phyloP scores from a whole-genome alignment of 2,888 invertebrate genomes.

The Thelaira solivaga region DNA sequence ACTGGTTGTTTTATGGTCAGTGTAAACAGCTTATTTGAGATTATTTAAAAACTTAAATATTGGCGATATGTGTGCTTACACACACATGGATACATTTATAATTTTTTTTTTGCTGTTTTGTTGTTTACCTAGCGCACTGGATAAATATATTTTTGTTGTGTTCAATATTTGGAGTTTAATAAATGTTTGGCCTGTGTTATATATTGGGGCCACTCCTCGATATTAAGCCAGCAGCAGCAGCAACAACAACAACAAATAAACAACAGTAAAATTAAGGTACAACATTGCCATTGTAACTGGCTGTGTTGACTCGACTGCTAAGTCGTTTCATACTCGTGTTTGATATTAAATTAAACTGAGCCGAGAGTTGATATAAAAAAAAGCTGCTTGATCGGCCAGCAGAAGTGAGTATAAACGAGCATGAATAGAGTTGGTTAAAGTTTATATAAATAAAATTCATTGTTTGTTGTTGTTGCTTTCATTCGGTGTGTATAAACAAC shows the following conservation, averaged over 20 bases:
- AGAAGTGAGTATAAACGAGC: conserved; percentile 4
- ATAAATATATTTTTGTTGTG: neutral
- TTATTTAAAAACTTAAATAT: conserved; percentile 42
- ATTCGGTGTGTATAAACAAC: conserved; percentile 45
- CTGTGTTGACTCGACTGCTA: conserved; percentile 23
- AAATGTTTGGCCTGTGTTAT: conserved; percentile 54
- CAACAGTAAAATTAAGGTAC: conserved; percentile 54
- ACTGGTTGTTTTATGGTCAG: conserved; percentile 5
- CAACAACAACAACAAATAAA: conserved; percentile 12
- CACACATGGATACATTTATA: neutral
- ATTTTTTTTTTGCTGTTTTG: conserved; percentile 23
- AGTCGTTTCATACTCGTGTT: neutral
- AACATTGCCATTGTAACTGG: conserved; percentile 58
- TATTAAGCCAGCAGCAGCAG: conserved; percentile 45
- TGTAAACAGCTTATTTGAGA: conserved; percentile 41
- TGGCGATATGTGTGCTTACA: conserved; percentile 19
- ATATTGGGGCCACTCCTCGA: conserved; percentile 59
- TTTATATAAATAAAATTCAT: conserved; percentile 34
- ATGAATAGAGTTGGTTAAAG: conserved; percentile 25
- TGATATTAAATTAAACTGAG: neutral
- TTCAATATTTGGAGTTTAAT: conserved; percentile 30
- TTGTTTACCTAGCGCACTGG: conserved; percentile 46
- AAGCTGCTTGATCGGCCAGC: too few relatives aligned
- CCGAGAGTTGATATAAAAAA: neutral
- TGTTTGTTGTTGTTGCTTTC: conserved; percentile 50